Evolutionary conservation across 35 echinoderm and acorn worm genomes (phyloP).

Genomic region (Diadema setosum): DNA sequence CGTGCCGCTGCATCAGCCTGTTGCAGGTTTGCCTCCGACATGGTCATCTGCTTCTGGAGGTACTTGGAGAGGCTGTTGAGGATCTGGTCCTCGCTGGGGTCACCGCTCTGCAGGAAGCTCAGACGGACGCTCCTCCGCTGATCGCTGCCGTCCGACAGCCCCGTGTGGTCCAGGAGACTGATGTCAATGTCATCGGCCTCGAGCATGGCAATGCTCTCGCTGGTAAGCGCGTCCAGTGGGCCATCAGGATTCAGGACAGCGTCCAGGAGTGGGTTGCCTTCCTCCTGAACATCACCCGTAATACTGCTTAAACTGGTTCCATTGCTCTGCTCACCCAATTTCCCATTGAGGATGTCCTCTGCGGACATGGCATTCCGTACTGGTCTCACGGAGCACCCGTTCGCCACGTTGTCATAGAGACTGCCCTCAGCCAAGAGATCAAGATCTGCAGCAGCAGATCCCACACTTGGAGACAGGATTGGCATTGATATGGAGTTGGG

Average conservation of each 20-base stretch:
- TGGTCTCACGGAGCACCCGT: background rate
- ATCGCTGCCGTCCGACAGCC: background rate
- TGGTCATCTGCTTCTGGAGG: conserved; percentile 15
- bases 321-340: background rate
- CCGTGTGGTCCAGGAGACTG: background rate
- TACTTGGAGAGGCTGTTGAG: conserved; percentile 1
- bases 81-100: conserved; percentile 1
- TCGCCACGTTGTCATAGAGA: background rate
- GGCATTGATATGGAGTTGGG: conserved; percentile 9
- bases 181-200: conserved; percentile 14
- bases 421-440: background rate
- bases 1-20: background rate
- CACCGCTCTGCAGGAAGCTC: background rate
- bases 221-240: background rate
- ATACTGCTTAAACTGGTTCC: background rate
- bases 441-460: background rate
- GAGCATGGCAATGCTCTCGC: background rate
- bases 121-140: background rate
- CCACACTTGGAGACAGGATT: background rate
- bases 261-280: background rate
- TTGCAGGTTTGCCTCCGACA: background rate
- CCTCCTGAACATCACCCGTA: background rate
- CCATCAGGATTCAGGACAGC: background rate
- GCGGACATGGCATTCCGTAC: background rate
- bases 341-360: background rate